A percentile compares a stretch with the other conserved stretches of the same genome.
Evolutionary conservation across 2,113 vertebrate species (phyloP).

Genomic region (Clarias gariepinus): DNA sequence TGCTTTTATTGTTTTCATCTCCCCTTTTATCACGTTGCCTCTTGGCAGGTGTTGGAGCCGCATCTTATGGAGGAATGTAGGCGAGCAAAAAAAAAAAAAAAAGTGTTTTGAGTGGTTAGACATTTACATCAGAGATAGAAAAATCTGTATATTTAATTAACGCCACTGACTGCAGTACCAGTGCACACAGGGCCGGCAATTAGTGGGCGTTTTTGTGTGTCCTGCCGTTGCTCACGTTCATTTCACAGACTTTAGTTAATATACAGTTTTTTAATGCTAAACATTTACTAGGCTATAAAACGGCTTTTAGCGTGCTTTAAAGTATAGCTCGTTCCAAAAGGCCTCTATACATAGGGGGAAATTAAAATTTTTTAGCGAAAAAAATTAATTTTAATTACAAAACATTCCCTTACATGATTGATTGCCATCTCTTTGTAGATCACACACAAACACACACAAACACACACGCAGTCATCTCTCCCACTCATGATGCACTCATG

Average conservation of each 20-base stretch:
- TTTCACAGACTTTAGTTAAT: neutral
- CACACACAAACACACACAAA: no score
- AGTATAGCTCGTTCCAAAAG: no score
- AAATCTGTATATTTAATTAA: neutral
- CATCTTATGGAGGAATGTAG: conserved; percentile 17
- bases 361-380: no score
- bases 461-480: no score
- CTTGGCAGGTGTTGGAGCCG: neutral
- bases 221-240: neutral
- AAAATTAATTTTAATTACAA: no score
- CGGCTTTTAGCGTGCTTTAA: neutral
- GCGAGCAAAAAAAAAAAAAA: conserved; percentile 34
- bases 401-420: no score
- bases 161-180: neutral
- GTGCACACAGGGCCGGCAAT: neutral
- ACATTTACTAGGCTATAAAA: conserved; percentile 5
- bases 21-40: neutral
- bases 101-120: neutral
- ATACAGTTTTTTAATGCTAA: neutral
- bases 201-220: neutral
- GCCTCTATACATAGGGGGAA: no score
- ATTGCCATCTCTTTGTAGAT: no score
- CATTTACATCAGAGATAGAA: conserved; percentile 2
- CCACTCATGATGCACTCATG: no score
- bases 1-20: conserved; percentile 13